Evolutionary conservation across 2,113 vertebrate species (phyloP), one percentile per base, ranked within the genome.

Genomic region (Sapayoa aenigma): DNA sequence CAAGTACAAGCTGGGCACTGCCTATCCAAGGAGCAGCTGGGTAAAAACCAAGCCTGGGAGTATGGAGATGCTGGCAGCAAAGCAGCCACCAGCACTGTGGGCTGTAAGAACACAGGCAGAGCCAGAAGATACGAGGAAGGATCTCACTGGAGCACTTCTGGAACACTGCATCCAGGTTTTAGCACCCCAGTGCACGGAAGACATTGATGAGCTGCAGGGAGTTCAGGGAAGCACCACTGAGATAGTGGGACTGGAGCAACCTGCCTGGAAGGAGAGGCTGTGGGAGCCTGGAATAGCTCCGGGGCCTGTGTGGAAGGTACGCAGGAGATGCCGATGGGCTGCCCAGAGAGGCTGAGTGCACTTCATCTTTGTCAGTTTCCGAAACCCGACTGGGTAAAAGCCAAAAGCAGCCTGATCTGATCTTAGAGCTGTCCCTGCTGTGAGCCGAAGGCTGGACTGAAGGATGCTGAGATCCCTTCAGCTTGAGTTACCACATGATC

Each of bases 1-100:
- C 0, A 0, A 80, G 7, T 1, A 28, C 53, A 76, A 79, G 72
- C 9, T 28, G 25, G n/a, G 67, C 2, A 1, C n/a, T 50, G 31
- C n/a, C 31, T 41, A 17, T 18, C 37, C 68, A 62, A n/a, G 46
- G 8, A 92, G 20, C 31, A 91, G 28, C 31, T 49, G 65, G 55
- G 27, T 63, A 56, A 77, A 11, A 65, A 24, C 0, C n/a, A 41
- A 80, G 46, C 14, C 16, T 0, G 3, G 13, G 6, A 85, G 7
- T n/a, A 60, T 18, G 62, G 50, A 89, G 55, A 71, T 4, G 30
- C n/a, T n/a, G 39, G 23, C 56, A 83, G 37, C 19, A 50, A 47
- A 69, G 33, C 8, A 11, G 15, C 22, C 68, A 72, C 7, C 0
- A 6, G 30, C 42, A 67, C 17, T 23, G 4, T 10, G 12, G 5